Conservation (phyloP, 2,888 invertebrate species). For the Elgonia sp. region DNA sequence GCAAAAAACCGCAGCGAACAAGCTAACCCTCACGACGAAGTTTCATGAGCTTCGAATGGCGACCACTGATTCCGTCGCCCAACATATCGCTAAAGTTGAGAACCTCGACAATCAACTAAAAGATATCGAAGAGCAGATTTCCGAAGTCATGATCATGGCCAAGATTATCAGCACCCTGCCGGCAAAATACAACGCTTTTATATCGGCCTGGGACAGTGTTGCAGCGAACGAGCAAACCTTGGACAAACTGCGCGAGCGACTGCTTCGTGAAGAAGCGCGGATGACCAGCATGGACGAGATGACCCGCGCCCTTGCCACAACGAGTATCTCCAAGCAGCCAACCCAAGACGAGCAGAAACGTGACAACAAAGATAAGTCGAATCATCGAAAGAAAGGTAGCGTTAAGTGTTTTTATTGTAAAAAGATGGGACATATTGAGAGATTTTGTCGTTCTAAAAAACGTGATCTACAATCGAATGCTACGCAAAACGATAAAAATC, state of each 20-base stretch:
- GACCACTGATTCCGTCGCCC: slow-evolving; percentile 44
- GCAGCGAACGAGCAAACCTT: slow-evolving; percentile 33
- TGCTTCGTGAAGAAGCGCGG: slow-evolving; percentile 67
- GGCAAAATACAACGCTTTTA: slow-evolving; percentile 57
- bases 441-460: slow-evolving; percentile 37
- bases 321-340: slow-evolving; percentile 12
- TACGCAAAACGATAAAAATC: neutral
- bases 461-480: slow-evolving; percentile 23
- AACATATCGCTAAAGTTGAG: slow-evolving; percentile 47
- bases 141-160: slow-evolving; percentile 60
- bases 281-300: slow-evolving; percentile 36
- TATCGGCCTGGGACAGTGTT: slow-evolving; percentile 70
- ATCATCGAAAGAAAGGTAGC: slow-evolving; percentile 24
- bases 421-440: slow-evolving; percentile 38
- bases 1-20: slow-evolving; percentile 63
- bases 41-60: slow-evolving; percentile 70
- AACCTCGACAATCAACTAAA: slow-evolving; percentile 65
- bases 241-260: slow-evolving; percentile 47
- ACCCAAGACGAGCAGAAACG: neutral
- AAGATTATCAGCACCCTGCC: slow-evolving; percentile 67
- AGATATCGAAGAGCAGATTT: slow-evolving; percentile 65
- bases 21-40: slow-evolving; percentile 32
- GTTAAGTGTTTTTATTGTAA: slow-evolving; percentile 41
- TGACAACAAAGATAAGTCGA: neutral
- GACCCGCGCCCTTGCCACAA: slow-evolving; percentile 22